phyloP scores from a whole-genome alignment of 2,797 vertebrate genomes.

The Cyprinodon diabolis region DNA sequence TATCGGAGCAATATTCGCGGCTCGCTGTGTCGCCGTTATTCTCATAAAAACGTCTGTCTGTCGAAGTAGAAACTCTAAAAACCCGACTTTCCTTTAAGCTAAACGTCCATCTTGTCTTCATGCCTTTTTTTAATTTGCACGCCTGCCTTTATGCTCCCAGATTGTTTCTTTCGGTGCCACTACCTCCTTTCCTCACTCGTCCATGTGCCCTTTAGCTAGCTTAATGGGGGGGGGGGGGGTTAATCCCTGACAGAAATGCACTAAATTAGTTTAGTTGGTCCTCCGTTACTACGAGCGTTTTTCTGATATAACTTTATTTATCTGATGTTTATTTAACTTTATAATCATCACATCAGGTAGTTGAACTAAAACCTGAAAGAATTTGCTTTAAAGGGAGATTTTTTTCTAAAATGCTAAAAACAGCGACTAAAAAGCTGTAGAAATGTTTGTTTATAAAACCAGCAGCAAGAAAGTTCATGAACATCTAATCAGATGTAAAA shows the following conservation, averaged over 20 bases:
- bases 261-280: conserved; percentile 42
- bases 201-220: neutral
- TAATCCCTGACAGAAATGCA: conserved; percentile 71
- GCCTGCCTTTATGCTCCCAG: conserved; percentile 11
- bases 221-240: neutral
- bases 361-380: neutral
- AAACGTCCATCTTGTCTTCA: conserved; percentile 1
- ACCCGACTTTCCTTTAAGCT: neutral
- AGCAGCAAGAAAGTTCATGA: neutral
- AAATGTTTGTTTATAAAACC: neutral
- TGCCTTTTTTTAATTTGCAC: conserved; percentile 16
- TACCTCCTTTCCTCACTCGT: neutral
- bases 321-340: neutral
- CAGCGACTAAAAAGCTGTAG: neutral
- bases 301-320: neutral
- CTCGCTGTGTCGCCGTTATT: conserved; percentile 4
- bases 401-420: neutral
- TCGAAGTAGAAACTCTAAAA: conserved; percentile 11
- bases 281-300: neutral
- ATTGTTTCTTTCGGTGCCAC: conserved; percentile 22
- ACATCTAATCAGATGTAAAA: neutral
- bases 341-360: neutral
- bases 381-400: neutral
- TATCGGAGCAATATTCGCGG: conserved; percentile 54
- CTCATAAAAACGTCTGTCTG: conserved; percentile 11